These are phyloP conservation scores for Plecotus auritus DNA, from an alignment of 2,113 vertebrate species.

Conservation along the genomic window DNA sequence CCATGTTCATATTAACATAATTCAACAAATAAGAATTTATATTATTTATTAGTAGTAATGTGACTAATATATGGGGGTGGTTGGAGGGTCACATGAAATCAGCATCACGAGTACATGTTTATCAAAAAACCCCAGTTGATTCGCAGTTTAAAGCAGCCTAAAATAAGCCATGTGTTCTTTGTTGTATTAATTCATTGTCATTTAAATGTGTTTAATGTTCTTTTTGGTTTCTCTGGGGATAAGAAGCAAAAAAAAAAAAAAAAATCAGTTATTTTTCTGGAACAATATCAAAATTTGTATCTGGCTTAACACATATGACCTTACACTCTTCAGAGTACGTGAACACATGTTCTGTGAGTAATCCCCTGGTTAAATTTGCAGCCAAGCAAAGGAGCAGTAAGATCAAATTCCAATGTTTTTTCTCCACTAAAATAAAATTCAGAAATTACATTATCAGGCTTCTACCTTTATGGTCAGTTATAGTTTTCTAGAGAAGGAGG, in stretches of 20 bases:
- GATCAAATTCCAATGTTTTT: slow-evolving; percentile 36
- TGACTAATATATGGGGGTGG: not conserved
- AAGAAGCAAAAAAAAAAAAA: not conserved
- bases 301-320: slow-evolving; percentile 53
- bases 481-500: not conserved
- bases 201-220: slow-evolving; percentile 33
- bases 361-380: slow-evolving; percentile 33
- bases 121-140: not conserved
- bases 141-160: slow-evolving; percentile 11
- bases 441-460: not conserved
- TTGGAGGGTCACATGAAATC: not conserved
- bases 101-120: not conserved
- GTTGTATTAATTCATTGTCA: not conserved
- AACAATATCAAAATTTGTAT: slow-evolving; percentile 55
- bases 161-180: slow-evolving; percentile 9
- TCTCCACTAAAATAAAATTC: slow-evolving; percentile 1
- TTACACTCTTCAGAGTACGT: slow-evolving; percentile 46
- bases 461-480: not conserved
- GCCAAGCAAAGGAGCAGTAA: not conserved
- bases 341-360: slow-evolving; percentile 31
- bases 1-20: not conserved
- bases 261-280: slow-evolving; percentile 33
- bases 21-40: not conserved
- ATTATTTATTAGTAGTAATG: not conserved
- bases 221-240: slow-evolving; percentile 28